Evolutionary conservation across 2,797 vertebrate genomes (phyloP).

Genomic region (Acomys russatus): DNA sequence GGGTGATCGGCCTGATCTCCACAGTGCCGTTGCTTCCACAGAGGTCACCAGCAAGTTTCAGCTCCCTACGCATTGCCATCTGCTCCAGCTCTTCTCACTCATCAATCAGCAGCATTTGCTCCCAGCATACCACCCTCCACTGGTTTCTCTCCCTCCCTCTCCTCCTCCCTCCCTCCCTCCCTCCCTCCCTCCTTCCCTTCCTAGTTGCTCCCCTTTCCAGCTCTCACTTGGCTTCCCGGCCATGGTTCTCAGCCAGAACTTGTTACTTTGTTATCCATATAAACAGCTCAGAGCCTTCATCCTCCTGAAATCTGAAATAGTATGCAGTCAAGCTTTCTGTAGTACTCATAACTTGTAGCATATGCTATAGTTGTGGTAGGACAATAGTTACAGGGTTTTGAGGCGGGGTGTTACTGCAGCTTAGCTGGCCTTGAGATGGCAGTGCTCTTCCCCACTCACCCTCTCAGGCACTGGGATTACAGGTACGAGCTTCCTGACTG

Average conservation of each 20-base stretch:
- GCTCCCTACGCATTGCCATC: not conserved
- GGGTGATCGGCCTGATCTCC: not conserved
- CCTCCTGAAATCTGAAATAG: not conserved
- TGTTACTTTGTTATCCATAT: constrained; percentile 1
- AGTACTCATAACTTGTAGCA: constrained; percentile 33
- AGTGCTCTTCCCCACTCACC: not conserved
- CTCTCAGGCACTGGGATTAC: not conserved
- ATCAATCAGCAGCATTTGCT: not conserved
- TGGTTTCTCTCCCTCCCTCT: not conserved
- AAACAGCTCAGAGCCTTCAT: not conserved
- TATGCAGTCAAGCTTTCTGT: not conserved
- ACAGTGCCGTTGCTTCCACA: not conserved
- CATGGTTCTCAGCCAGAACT: not conserved
- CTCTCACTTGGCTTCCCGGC: not conserved
- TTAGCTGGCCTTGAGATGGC: not conserved
- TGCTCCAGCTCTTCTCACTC: not conserved
- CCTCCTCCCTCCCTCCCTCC: too few species aligned
- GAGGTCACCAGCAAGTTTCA: not conserved
- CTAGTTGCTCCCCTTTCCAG: not conserved
- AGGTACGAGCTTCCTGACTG: not conserved
- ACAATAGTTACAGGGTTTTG: not conserved
- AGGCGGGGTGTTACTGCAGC: not conserved
- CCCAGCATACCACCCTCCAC: not conserved
- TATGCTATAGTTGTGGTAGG: constrained; percentile 18
- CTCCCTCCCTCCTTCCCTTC: not conserved